Percentiles rank a stretch among this genome's conserved stretches.
phyloP scores from a whole-genome alignment of 2,888 invertebrate genomes.

The Apamea crenata region DNA sequence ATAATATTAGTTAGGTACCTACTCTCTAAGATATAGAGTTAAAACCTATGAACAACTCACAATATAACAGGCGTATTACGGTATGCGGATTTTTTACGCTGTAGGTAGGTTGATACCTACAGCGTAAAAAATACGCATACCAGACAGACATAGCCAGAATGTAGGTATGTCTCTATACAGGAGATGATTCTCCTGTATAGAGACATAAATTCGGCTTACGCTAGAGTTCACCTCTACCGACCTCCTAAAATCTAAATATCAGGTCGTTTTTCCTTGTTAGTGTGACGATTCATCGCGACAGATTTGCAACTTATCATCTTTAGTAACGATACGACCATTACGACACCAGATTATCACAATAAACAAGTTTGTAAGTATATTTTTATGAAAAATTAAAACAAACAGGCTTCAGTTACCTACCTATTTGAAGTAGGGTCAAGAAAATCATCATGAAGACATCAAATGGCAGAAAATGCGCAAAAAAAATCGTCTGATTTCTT shows the following conservation, averaged over 20 bases:
- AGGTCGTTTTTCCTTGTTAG: conserved; percentile 27
- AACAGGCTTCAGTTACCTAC: neutral
- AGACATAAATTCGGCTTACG: neutral
- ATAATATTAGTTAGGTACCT: neutral
- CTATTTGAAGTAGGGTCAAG: neutral
- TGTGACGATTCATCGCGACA: conserved; percentile 9
- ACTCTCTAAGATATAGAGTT: too few species aligned
- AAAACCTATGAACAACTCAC: too few species aligned
- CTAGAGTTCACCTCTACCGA: neutral
- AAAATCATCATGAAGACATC: neutral
- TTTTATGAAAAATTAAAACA: neutral
- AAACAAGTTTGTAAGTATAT: neutral
- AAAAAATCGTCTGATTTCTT: too few species aligned
- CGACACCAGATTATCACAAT: neutral
- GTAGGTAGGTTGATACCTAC: too few species aligned
- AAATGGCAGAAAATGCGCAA: neutral
- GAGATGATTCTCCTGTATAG: neutral
- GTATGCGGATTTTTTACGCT: too few species aligned
- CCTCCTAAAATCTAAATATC: conserved; percentile 21
- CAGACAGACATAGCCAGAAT: too few species aligned
- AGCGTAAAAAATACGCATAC: too few species aligned
- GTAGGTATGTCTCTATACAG: too few species aligned
- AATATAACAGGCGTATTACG: too few species aligned
- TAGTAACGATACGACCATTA: conserved; percentile 6
- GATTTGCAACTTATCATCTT: conserved; percentile 22